Conservation (phyloP, 2,888 invertebrate genomes). For the Apodemia mormo region DNA sequence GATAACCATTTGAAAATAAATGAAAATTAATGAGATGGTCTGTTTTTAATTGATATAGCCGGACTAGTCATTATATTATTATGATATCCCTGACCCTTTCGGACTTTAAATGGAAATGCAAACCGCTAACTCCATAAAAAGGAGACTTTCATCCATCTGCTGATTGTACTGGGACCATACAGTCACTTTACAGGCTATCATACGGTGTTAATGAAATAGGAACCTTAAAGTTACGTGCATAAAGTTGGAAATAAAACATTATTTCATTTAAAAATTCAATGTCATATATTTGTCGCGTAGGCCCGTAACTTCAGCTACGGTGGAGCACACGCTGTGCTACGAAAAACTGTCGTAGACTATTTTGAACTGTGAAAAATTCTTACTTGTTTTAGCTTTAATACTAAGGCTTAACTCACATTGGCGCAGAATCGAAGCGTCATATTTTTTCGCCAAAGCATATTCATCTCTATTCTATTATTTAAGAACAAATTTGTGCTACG, state of each 20-base stretch:
- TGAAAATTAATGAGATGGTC: no score
- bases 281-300: slow-evolving; percentile 4
- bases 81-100: no score
- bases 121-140: slow-evolving; percentile 1
- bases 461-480: no score
- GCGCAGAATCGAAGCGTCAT: no score
- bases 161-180: slow-evolving; percentile 37
- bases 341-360: not conserved
- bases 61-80: no score
- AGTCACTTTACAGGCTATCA: slow-evolving; percentile 33
- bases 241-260: not conserved
- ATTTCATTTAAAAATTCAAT: slow-evolving; percentile 1
- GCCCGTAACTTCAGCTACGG: slow-evolving; percentile 7
- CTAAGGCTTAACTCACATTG: no score
- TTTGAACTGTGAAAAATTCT: no score
- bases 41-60: no score
- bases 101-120: not conserved
- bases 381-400: no score
- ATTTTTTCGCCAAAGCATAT: no score
- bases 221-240: not conserved
- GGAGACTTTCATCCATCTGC: slow-evolving; percentile 30
- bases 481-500: no score
- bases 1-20: no score
- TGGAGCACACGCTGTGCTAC: not conserved
- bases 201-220: not conserved